Evolutionary conservation across 2,888 invertebrate species (phyloP), one percentile per base, ranked within the genome.

Genomic region (Polyommatus icarus): DNA sequence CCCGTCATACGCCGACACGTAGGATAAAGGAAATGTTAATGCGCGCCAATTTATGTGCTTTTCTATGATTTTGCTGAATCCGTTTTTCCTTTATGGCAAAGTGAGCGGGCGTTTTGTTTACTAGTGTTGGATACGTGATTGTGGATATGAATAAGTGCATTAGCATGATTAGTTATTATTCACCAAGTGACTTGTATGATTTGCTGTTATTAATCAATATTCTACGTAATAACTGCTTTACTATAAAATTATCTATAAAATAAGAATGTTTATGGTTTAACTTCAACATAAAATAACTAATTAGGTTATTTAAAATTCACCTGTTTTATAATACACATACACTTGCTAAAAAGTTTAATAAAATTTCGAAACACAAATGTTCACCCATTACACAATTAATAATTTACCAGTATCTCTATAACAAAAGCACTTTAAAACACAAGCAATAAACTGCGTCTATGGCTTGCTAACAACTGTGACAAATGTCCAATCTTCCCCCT

Each of bases 11-110:
- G 87, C 91, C 93, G 92, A 94, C 93, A 93, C 94, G 92, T 91
- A 90, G 92, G 91, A 93, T 93, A 93, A 93, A 94, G 94, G 92
- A 93, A 93, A 94, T 94, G 94, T 94, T 94, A 94, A 94, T 94
- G 93, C 91, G 85, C 85, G 88, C 90, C 93, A 94, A 94, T 94
- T 94, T 94, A 94, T 94, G 92, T 92, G 92, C 93, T 93, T 93
- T 93, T 91, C 93, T 93, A 94, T 94, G 94, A 94, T 94, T 94
- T 93, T 87, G 94, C 94, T 92, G 93, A 94, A 91, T 93, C 92
- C 90, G 87, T 90, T 90, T 89, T 89, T 90, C 90, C 88, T 92
- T 92, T 91, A 92, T 90, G 84, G 90, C 86, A 84, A 82, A 82
- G 82, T 81, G 83, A 80, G 83, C 81, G 85, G 86, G 84, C 84